These are phyloP conservation scores for Actinemys pallida DNA, from an alignment of 2,113 vertebrate genomes.

Conservation along the genomic window DNA sequence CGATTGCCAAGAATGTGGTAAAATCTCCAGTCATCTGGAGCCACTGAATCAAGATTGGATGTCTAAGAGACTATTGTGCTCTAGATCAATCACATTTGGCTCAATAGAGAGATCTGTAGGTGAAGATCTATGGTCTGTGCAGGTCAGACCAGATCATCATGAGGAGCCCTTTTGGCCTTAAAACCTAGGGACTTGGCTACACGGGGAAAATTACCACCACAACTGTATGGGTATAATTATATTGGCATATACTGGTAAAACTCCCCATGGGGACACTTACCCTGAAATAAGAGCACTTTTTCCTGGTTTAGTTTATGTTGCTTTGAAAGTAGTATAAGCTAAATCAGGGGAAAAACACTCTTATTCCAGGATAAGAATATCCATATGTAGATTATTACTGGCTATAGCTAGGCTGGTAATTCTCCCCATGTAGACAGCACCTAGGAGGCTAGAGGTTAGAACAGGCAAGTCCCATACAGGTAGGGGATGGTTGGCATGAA, in stretches of 20 bases:
- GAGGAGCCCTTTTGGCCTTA: background rate
- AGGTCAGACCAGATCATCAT: background rate
- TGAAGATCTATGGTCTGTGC: background rate
- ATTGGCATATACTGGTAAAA: background rate
- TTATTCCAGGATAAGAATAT: background rate
- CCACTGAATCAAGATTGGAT: background rate
- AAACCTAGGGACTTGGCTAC: background rate
- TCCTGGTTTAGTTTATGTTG: background rate
- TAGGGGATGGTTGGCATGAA: background rate
- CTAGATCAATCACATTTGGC: background rate
- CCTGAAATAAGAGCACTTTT: background rate
- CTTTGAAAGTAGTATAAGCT: background rate
- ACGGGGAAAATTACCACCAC: background rate
- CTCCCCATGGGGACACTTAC: background rate
- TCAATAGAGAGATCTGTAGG: background rate
- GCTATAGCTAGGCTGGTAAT: background rate
- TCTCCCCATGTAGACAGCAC: background rate
- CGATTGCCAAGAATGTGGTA: background rate
- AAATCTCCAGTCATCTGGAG: background rate
- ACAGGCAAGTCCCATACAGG: background rate
- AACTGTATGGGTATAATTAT: background rate
- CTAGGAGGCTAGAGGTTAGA: background rate
- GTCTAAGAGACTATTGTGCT: background rate
- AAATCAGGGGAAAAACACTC: background rate
- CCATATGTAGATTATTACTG: background rate